A percentile compares a stretch with the other conserved stretches of the same genome.
These are phyloP conservation scores for Chironomus striatipennis DNA, from an alignment of 1,140 invertebrate genomes.

Conservation along the genomic window DNA sequence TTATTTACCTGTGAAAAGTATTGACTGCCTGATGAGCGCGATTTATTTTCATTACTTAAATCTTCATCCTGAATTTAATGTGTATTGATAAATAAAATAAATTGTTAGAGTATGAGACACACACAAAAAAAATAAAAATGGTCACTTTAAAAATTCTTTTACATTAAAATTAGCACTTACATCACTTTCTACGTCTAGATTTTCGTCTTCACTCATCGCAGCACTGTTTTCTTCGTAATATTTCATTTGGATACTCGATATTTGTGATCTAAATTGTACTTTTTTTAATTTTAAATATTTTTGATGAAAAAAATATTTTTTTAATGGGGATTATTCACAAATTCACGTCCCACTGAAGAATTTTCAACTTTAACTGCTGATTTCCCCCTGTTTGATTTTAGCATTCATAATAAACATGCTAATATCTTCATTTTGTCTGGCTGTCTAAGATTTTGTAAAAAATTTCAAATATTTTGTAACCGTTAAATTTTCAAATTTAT, in stretches of 20 bases:
- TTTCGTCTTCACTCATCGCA: not conserved
- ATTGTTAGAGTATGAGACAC: too few relatives aligned
- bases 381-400: too few relatives aligned
- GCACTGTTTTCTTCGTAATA: conserved; percentile 10
- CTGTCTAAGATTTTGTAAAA: too few relatives aligned
- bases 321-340: too few relatives aligned
- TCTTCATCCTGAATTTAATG: not conserved
- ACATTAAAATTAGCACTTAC: not conserved
- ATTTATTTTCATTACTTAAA: conserved; percentile 16
- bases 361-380: too few relatives aligned
- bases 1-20: conserved; percentile 49
- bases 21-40: conserved; percentile 44
- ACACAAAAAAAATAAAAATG: conserved; percentile 3
- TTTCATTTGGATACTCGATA: not conserved
- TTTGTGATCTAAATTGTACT: not conserved
- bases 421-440: too few relatives aligned
- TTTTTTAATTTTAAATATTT: too few relatives aligned
- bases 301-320: too few relatives aligned
- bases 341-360: too few relatives aligned
- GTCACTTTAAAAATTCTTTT: not conserved
- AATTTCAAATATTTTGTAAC: too few relatives aligned
- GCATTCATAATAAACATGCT: too few relatives aligned
- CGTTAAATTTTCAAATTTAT: too few relatives aligned
- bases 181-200: not conserved
- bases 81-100: not conserved